Evolutionary conservation across 2,113 vertebrate species (phyloP), one percentile per base, ranked within the genome.

Genomic region (Eubucco bourcierii): DNA sequence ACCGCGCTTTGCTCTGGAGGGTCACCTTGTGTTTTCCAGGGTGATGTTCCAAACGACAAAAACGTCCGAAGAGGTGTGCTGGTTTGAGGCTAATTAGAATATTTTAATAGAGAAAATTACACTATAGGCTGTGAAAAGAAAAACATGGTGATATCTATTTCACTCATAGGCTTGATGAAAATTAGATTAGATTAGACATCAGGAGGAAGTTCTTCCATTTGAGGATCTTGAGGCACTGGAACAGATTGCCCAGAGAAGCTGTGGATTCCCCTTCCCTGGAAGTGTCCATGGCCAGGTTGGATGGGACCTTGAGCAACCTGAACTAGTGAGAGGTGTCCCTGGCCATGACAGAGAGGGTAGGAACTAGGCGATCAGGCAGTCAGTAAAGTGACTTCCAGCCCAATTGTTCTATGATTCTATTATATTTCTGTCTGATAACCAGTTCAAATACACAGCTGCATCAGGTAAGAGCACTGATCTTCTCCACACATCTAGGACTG

Each of bases 1-100:
- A n/a, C 23, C 0, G 0, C 1, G 1, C 9, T 20, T 55, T 16
- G 56, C 66, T 71, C 31, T 23, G 71, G 21, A 77, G 71, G 61
- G 12, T 68, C 31, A 0, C 44, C 37, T 34, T 53, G 6, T 29
- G 24, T 72, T 82, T 41, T 55, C 59, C 53, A 59, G 11, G 9
- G 24, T 33, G 46, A 6, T 31, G 44, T 29, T 75, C 46, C 41
- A 9, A 25, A 15, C 10, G 73, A 41, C 39, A 75, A 13, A n/a
- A n/a, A 3, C 79, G 10, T n/a, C 64, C 34, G 23, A 25, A 68
- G 44, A n/a, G 12, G 29, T n/a, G n/a, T n/a, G n/a, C n/a, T n/a
- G n/a, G n/a, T n/a, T n/a, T n/a, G n/a, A n/a, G n/a, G n/a, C n/a
- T n/a, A n/a, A n/a, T n/a, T n/a, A n/a, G n/a, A n/a, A n/a, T n/a